Conservation (phyloP, 2,113 vertebrate genomes). For the Helogale parvula region DNA sequence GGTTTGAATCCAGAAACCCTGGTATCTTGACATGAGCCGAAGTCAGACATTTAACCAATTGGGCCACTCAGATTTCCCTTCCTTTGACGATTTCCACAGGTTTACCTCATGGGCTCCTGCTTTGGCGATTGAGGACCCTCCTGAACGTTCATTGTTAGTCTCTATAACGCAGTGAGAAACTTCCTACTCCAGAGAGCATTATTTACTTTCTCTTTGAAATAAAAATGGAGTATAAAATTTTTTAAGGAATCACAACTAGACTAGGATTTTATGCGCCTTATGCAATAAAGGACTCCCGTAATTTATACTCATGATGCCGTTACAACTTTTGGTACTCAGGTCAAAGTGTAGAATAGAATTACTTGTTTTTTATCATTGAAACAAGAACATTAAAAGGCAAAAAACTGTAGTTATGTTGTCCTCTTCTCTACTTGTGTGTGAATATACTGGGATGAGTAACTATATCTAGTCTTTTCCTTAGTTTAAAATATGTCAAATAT, state of each 20-base stretch:
- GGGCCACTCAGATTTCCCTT: background rate
- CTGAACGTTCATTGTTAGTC: background rate
- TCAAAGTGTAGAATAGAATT: background rate
- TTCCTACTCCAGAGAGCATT: background rate
- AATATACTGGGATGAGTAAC: background rate
- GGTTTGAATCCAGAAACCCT: too few species aligned
- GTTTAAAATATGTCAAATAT: background rate
- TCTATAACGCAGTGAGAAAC: background rate
- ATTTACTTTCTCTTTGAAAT: background rate
- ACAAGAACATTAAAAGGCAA: background rate
- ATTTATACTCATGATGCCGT: background rate
- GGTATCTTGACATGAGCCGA: too few species aligned
- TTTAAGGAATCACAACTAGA: too few species aligned
- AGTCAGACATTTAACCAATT: too few species aligned
- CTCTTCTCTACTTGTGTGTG: background rate
- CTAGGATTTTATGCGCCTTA: background rate
- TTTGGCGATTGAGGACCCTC: background rate
- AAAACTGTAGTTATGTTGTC: background rate
- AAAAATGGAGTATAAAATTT: background rate
- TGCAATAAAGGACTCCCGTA: background rate
- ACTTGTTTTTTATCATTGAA: background rate
- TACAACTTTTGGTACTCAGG: background rate
- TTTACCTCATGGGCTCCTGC: background rate
- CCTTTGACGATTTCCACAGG: background rate
- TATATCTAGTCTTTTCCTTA: background rate